Conservation (phyloP, 2,113 vertebrate species). For the Craseonycteris thonglongyai region DNA sequence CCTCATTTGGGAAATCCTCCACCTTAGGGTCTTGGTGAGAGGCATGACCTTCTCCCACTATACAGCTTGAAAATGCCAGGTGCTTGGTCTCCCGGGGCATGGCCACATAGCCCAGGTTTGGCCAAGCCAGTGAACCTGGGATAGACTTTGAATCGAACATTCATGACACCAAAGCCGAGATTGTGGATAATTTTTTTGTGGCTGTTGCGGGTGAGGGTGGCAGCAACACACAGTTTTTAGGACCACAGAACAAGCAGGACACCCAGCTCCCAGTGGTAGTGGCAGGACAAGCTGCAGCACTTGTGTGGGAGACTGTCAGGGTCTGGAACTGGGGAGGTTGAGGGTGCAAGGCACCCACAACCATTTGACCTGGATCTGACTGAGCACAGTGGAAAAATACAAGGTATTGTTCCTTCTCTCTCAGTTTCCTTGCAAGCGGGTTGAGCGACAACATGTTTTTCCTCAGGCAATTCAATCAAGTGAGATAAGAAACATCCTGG, state of each 20-base stretch:
- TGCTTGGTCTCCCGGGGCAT: not conserved
- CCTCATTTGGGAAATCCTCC: not conserved
- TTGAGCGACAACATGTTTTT: too few species aligned
- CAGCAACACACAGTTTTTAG: not conserved
- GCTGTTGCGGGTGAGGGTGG: not conserved
- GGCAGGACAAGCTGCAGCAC: not conserved
- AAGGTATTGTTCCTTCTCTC: too few species aligned
- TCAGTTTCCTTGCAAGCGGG: too few species aligned
- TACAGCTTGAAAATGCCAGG: not conserved
- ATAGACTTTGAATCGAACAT: not conserved
- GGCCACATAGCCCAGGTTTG: not conserved
- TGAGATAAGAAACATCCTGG: too few species aligned
- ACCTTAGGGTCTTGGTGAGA: not conserved
- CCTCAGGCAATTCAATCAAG: too few species aligned
- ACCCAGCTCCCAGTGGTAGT: not conserved
- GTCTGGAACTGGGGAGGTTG: too few species aligned
- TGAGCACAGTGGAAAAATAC: too few species aligned
- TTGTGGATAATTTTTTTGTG: not conserved
- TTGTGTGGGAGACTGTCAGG: too few species aligned
- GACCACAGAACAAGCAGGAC: not conserved
- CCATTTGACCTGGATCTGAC: too few species aligned
- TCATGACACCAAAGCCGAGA: not conserved
- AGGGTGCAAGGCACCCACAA: too few species aligned
- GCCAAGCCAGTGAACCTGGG: not conserved
- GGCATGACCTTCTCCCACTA: not conserved